Percentiles rank a stretch among this genome's conserved stretches.
phyloP scores from a whole-genome alignment of 2,113 vertebrate species.

The Oplegnathus fasciatus region DNA sequence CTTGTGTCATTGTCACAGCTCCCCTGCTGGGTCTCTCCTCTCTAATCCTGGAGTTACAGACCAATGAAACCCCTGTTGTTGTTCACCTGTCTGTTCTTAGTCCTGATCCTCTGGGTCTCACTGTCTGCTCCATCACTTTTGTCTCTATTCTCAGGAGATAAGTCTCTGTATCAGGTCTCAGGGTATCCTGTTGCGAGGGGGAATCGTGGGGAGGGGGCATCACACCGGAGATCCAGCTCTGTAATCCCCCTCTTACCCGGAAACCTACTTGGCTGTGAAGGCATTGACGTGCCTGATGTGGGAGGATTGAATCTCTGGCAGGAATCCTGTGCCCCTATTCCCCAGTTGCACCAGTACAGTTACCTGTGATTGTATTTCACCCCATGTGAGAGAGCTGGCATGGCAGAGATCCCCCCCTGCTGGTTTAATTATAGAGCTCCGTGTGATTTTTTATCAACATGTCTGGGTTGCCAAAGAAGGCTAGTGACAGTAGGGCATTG shows the following conservation, averaged over 20 bases:
- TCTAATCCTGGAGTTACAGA: conserved; percentile 29
- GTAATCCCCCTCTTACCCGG: conserved; percentile 39
- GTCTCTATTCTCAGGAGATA: conserved; percentile 28
- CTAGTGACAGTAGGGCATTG: conserved; percentile 61
- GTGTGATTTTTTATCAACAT: conserved; percentile 62
- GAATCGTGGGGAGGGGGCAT: not conserved
- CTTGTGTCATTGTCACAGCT: conserved; percentile 13
- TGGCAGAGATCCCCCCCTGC: conserved; percentile 37
- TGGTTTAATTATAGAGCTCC: conserved; percentile 76
- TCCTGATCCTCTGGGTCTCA: conserved; percentile 22
- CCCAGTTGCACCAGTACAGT: conserved; percentile 6
- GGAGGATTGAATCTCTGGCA: conserved; percentile 55
- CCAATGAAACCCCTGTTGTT: conserved; percentile 10
- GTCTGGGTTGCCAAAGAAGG: conserved; percentile 44
- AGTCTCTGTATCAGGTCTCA: conserved; percentile 22
- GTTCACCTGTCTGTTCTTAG: conserved; percentile 38
- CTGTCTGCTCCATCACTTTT: conserved; percentile 16
- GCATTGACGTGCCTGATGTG: conserved; percentile 20
- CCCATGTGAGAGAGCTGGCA: conserved; percentile 36
- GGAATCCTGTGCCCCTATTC: conserved; percentile 30
- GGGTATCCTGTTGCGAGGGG: conserved; percentile 31
- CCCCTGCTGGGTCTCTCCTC: not conserved
- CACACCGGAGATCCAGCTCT: not conserved
- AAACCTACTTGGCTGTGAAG: conserved; percentile 34
- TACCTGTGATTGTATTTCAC: conserved; percentile 66